Evolutionary conservation across 2,797 vertebrate species (phyloP), one percentile per base, ranked within the genome.

Genomic region (Pseudochromis fuscus): DNA sequence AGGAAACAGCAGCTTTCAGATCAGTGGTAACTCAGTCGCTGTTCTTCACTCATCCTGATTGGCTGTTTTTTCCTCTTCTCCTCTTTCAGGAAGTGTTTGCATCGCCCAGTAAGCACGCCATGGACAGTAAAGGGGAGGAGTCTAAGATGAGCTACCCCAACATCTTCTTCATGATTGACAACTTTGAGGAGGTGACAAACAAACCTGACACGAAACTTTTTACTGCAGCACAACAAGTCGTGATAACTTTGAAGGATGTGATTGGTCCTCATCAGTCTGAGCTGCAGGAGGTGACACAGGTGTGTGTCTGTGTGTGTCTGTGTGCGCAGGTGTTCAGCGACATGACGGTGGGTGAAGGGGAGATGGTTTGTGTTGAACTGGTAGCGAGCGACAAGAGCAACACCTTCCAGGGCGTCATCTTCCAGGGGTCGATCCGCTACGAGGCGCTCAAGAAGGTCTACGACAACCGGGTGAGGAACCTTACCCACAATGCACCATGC

Each of bases 141-240:
- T 99, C 98, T 11, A 98, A 98, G 92, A 99, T 99, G 92, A 99
- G 98, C 92, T 99, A 99, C 87, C 98, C 98, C 4, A 98, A 99
- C 90, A 99, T 99, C 90, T 99, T 99, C 94, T 99, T 98, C 91
- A 99, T 99, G 98, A 99, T 99, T 4, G 98, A 99, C 92, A 99
- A 96, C 91, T 99, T 99, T 35, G 98, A 99, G 84, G 98, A 99
- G 96, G 98, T 99, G 7, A 16, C n/a, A n/a, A 19, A 42, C 2
- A 5, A 9, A 13, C 33, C 13, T 3, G 33, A 35, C 33, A 35
- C 6, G 33, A 11, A 3, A 3, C 33, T 12, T 38, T 30, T 30
- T 30, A 30, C 30, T 30, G 30, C 30, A n/a, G n/a, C n/a, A n/a
- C n/a, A n/a, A n/a, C n/a, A n/a, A n/a, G n/a, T n/a, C n/a, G n/a